Percentiles rank a stretch among this genome's conserved stretches.
These are phyloP conservation scores for Trichonephila inaurata DNA, from an alignment of 1,140 invertebrate species.

Conservation along the genomic window DNA sequence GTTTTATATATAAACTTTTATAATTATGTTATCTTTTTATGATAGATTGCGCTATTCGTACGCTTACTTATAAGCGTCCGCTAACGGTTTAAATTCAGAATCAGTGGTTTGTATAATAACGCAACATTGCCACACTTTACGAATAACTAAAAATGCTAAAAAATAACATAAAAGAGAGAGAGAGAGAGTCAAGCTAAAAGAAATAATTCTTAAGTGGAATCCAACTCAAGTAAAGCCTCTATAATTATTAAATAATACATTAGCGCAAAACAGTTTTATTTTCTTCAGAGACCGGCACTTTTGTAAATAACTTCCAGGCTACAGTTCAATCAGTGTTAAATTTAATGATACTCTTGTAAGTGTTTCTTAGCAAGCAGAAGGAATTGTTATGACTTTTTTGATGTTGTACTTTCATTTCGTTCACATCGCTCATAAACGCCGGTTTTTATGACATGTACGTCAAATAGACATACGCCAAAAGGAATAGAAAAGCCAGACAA, in stretches of 20 bases:
- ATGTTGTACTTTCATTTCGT: neutral
- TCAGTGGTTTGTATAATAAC: too few relatives aligned
- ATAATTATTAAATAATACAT: neutral
- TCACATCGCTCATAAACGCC: neutral
- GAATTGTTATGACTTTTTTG: neutral
- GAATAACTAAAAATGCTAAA: too few relatives aligned
- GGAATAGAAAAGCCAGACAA: neutral
- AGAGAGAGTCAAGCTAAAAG: too few relatives aligned
- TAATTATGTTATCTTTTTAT: too few relatives aligned
- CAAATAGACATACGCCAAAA: neutral
- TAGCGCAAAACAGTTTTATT: neutral
- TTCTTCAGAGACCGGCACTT: neutral
- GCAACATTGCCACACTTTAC: too few relatives aligned
- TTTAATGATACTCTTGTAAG: neutral
- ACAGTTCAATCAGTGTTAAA: slow-evolving; percentile 23
- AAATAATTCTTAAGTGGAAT: too few relatives aligned
- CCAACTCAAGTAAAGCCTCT: too few relatives aligned
- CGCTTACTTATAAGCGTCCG: too few relatives aligned
- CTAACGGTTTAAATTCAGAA: too few relatives aligned
- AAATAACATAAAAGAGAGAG: too few relatives aligned
- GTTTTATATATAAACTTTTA: too few relatives aligned
- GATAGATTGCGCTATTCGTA: too few relatives aligned
- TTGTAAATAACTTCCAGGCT: neutral
- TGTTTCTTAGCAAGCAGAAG: neutral
- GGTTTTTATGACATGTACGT: neutral